Evolutionary conservation across 1,140 invertebrate species (phyloP).

Genomic region (Scaptomyza pallida): DNA sequence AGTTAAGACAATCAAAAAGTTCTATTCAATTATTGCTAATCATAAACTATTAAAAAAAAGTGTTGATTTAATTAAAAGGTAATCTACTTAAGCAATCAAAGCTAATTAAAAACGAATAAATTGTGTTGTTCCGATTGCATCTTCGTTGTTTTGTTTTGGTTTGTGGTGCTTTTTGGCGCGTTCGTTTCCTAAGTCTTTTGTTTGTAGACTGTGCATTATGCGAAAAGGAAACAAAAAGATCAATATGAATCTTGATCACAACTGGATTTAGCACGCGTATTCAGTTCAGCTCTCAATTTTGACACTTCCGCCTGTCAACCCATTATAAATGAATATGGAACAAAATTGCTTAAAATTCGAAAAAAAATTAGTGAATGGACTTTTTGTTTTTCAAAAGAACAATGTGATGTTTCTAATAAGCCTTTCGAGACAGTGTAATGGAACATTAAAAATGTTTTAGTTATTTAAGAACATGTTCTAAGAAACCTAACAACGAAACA

Average conservation of each 20-base stretch:
- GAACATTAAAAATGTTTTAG: too few relatives aligned
- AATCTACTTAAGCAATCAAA: constrained; percentile 8
- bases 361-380: neutral
- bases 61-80: constrained; percentile 7
- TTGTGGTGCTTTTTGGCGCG: constrained; percentile 41
- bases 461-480: neutral
- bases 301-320: constrained; percentile 64
- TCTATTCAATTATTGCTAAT: neutral
- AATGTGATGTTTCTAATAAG: too few relatives aligned
- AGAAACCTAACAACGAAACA: neutral
- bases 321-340: constrained; percentile 35
- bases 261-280: constrained; percentile 76
- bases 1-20: neutral
- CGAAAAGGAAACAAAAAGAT: constrained; percentile 62
- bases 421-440: too few relatives aligned
- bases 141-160: constrained; percentile 28
- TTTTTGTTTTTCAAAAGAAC: neutral
- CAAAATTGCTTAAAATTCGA: neutral
- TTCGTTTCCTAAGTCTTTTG: constrained; percentile 80
- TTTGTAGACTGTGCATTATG: constrained; percentile 47
- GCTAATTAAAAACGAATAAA: neutral
- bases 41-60: neutral
- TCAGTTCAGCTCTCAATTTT: constrained; percentile 45
- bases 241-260: constrained; percentile 69
- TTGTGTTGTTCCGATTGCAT: constrained; percentile 29